Evolutionary conservation across 30 jellyfish, hydroid and myxozoan species (phyloP).

Genomic region (Turritopsis dohrnii): DNA sequence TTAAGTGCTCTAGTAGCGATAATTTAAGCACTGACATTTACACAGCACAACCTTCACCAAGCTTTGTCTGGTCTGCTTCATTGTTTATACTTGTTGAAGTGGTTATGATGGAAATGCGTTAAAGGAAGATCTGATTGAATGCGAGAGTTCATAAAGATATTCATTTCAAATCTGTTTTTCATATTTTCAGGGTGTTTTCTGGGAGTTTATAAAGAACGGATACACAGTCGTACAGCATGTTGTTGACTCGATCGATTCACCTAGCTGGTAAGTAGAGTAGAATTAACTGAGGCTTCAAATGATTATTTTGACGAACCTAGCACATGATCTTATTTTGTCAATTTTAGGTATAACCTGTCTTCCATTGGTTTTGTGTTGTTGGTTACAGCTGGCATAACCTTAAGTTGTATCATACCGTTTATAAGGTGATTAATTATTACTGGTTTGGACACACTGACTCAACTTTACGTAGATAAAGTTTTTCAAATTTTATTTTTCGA

Average conservation of each 20-base stretch:
- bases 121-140: constrained; percentile 30
- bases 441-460: too few relatives aligned
- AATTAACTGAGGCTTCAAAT: too few relatives aligned
- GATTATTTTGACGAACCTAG: too few relatives aligned
- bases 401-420: constrained; percentile 62
- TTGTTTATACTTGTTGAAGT: not conserved
- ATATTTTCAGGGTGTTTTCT: constrained; percentile 17
- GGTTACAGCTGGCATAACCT: constrained; percentile 37
- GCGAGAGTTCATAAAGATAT: not conserved
- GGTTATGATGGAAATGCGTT: too few relatives aligned
- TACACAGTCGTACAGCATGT: constrained; percentile 22
- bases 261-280: constrained; percentile 49
- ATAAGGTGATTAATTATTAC: constrained; percentile 42
- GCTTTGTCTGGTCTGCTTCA: too few relatives aligned
- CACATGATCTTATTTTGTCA: too few relatives aligned
- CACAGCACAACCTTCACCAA: too few relatives aligned
- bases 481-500: too few relatives aligned
- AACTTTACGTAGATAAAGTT: too few relatives aligned
- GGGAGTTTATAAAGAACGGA: constrained; percentile 21
- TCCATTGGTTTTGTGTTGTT: constrained; percentile 50
- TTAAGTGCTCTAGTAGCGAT: too few relatives aligned
- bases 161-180: not conserved
- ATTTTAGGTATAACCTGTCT: constrained; percentile 58
- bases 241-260: constrained; percentile 40
- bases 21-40: constrained; percentile 22